Base-by-base conservation (phyloP, 2,888 invertebrate genomes). In the Cerastis leucographa region DNA sequence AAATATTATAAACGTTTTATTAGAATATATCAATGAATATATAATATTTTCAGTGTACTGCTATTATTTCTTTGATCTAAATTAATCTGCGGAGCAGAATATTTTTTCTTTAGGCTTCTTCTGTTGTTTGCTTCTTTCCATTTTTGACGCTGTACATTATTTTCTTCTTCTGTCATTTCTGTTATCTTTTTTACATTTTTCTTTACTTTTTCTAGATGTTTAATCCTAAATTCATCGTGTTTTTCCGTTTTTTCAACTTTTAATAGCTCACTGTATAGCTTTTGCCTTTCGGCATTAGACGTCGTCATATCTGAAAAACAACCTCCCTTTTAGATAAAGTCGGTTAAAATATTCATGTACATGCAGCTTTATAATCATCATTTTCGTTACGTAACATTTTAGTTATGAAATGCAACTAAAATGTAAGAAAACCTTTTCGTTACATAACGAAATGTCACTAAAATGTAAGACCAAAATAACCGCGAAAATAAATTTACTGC, bases 161-260 rank as follows among this genome's bases (percentile, higher is more conserved):
- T 46, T 65, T 46, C 46, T 65, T 65, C 44, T 77, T 73, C 25
- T 64, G 44, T 44, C 25, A 46, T 65, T 65, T 65, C 65, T 44
- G 44, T 46, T 46, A 65, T 44, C 44, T 61, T 65, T 65, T 65
- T 66, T n/a, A n/a, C n/a, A n/a, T n/a, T n/a, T n/a, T n/a, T n/a
- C n/a, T n/a, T n/a, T n/a, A n/a, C n/a, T n/a, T 46, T 66, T 46
- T 46, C 65, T 17, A 66, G 65, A 64, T 64, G 42, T 64, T 64
- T 64, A 42, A 42, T 64, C 42, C 64, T 64, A 64, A 64, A 11
- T 42, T 42, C 64, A 42, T 64, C 42, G n/a, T 42, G 9, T 64
- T 42, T 64, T 64, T 64, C 64, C n/a, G 64, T n/a, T 14, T 64
- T 64, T 64, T 64, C n/a, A 42, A 64, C 42, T 64, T 64, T 64